Percentiles rank a stretch among this genome's conserved stretches.
These are phyloP conservation scores for Diadophis punctatus DNA, from an alignment of 2,113 vertebrate genomes.

Conservation along the genomic window DNA sequence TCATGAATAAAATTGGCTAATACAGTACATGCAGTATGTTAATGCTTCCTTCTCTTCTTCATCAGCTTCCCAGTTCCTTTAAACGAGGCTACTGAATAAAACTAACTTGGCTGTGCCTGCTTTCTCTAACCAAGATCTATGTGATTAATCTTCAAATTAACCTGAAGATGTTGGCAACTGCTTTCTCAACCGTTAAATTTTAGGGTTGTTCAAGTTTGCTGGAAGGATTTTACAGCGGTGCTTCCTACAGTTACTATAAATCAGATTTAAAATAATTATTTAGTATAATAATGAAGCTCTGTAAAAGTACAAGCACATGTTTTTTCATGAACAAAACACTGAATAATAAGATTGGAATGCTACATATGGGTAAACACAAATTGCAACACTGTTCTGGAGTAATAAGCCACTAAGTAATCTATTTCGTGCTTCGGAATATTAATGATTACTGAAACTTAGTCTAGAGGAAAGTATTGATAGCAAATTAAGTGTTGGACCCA, in stretches of 20 bases:
- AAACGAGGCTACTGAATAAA: background rate
- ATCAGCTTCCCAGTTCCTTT: background rate
- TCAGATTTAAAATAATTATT: background rate
- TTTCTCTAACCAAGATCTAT: background rate
- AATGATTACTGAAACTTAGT: background rate
- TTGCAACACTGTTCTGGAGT: background rate
- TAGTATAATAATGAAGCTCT: background rate
- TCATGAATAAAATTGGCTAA: background rate
- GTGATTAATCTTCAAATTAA: background rate
- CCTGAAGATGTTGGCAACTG: background rate
- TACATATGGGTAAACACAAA: background rate
- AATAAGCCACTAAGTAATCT: background rate
- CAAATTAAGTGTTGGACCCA: background rate
- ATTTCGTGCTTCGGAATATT: background rate
- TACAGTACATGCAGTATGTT: background rate
- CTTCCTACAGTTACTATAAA: background rate
- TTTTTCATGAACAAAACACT: background rate
- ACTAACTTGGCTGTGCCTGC: background rate
- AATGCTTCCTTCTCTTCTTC: background rate
- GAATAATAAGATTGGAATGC: background rate
- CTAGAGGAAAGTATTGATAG: background rate
- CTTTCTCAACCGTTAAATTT: background rate
- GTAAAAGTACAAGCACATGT: background rate
- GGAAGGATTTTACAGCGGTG: background rate
- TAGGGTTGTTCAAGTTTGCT: background rate